Evolutionary conservation across 2,797 vertebrate genomes (phyloP).

Genomic region (Myiotriccus ornatus): DNA sequence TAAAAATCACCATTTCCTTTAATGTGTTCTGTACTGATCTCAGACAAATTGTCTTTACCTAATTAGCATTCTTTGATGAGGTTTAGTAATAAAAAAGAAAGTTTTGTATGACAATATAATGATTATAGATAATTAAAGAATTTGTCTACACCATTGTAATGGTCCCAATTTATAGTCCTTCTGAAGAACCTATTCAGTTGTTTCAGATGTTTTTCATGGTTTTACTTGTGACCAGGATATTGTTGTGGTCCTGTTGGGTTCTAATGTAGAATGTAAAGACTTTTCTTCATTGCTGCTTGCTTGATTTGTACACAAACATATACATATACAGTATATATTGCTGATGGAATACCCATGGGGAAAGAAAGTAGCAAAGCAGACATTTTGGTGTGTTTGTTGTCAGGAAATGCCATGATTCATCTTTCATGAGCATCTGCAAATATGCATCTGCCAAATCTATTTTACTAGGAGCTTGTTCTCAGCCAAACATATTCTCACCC

Average conservation of each 20-base stretch:
- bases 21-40: not conserved
- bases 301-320: not conserved
- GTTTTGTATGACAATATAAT: not conserved
- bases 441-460: conserved; percentile 60
- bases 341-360: not conserved
- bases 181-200: not conserved
- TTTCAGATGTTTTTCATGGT: not conserved
- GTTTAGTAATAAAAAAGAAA: not conserved
- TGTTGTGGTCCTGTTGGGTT: not conserved
- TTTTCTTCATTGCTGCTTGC: not conserved
- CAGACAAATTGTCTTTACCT: not conserved
- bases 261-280: not conserved
- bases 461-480: conserved; percentile 58
- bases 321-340: not conserved
- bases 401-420: conserved; percentile 61
- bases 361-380: conserved; percentile 21
- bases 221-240: not conserved
- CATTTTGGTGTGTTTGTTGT: conserved; percentile 61
- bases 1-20: not conserved
- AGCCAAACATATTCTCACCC: conserved; percentile 51
- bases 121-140: not conserved
- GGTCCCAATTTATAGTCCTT: not conserved
- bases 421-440: conserved; percentile 67
- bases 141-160: not conserved
- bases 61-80: not conserved